Percentiles rank a stretch among this genome's conserved stretches.
Evolutionary conservation across 2,888 invertebrate species (phyloP).

Genomic region (Meteorus colon): DNA sequence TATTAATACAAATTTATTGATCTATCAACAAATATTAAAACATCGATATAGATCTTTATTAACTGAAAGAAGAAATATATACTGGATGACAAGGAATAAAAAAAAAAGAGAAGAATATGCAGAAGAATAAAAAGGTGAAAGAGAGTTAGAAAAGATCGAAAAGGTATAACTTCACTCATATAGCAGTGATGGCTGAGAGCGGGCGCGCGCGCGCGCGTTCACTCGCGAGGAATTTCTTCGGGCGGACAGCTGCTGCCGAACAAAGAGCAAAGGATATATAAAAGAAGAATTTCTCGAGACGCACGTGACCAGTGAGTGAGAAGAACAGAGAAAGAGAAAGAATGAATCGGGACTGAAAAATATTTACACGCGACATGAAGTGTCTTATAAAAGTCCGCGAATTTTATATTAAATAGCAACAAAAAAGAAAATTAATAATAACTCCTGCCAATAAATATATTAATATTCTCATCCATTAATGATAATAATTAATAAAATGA

Average conservation of each 20-base stretch:
- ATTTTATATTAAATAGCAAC: not conserved
- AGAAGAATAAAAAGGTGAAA: constrained; percentile 19
- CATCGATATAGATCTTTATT: constrained; percentile 6
- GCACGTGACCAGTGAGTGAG: constrained; percentile 64
- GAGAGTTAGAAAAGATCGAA: constrained; percentile 42
- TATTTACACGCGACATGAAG: constrained; percentile 13
- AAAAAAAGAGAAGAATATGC: constrained; percentile 25
- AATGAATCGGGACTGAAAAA: constrained; percentile 11
- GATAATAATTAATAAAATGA: not conserved
- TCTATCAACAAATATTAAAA: too few species aligned
- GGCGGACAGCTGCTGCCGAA: constrained; percentile 66
- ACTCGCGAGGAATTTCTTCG: constrained; percentile 67
- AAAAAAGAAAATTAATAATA: too few species aligned
- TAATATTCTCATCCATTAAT: not conserved
- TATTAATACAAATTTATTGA: too few species aligned
- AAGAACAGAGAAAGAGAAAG: constrained; percentile 21
- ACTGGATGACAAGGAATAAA: constrained; percentile 36
- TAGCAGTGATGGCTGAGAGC: constrained; percentile 21
- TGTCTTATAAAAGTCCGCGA: not conserved
- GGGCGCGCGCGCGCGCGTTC: constrained; percentile 54
- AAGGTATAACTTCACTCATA: constrained; percentile 21
- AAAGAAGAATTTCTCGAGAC: constrained; percentile 68
- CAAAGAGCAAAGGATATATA: constrained; percentile 61
- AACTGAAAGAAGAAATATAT: constrained; percentile 31
- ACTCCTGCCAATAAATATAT: too few species aligned